Evolutionary conservation across 2,888 invertebrate species (phyloP).

Genomic region (Dioctria linearis): DNA sequence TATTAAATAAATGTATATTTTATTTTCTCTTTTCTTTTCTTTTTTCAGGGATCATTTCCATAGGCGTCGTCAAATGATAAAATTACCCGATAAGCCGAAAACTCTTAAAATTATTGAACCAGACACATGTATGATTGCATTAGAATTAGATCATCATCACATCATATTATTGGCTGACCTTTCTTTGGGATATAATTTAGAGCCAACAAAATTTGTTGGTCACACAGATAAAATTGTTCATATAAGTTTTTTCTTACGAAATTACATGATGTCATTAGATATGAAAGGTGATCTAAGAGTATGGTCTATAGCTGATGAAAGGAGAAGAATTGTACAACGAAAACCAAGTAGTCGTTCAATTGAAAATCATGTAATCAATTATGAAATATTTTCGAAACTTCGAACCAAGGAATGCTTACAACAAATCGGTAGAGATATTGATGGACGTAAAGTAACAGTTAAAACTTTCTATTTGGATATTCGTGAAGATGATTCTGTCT

Average conservation of each 20-base stretch:
- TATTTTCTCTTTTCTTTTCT: conserved; percentile 4
- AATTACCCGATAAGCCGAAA: conserved; percentile 64
- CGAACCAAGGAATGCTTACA: conserved; percentile 53
- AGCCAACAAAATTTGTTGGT: conserved; percentile 62
- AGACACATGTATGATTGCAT: conserved; percentile 66
- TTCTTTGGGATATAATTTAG: conserved; percentile 65
- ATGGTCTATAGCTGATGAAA: conserved; percentile 65
- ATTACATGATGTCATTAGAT: conserved; percentile 67
- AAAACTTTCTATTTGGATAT: conserved; percentile 21
- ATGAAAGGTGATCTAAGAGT: conserved; percentile 66
- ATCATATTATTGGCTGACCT: conserved; percentile 65
- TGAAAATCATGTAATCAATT: conserved; percentile 56
- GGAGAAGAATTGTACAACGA: conserved; percentile 61
- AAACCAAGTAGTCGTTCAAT: conserved; percentile 60
- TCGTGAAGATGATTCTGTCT: conserved; percentile 41
- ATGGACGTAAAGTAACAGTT: conserved; percentile 3
- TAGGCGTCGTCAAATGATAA: conserved; percentile 68
- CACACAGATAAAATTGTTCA: conserved; percentile 62
- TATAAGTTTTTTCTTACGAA: conserved; percentile 65
- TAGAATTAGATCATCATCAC: conserved; percentile 61
- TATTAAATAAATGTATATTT: conserved; percentile 16
- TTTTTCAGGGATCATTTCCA: conserved; percentile 67
- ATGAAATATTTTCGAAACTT: conserved; percentile 45
- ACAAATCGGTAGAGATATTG: conserved; percentile 39
- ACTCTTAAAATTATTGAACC: conserved; percentile 64